phyloP scores from a whole-genome alignment of 2,113 vertebrate genomes.

The Lathamus discolor region DNA sequence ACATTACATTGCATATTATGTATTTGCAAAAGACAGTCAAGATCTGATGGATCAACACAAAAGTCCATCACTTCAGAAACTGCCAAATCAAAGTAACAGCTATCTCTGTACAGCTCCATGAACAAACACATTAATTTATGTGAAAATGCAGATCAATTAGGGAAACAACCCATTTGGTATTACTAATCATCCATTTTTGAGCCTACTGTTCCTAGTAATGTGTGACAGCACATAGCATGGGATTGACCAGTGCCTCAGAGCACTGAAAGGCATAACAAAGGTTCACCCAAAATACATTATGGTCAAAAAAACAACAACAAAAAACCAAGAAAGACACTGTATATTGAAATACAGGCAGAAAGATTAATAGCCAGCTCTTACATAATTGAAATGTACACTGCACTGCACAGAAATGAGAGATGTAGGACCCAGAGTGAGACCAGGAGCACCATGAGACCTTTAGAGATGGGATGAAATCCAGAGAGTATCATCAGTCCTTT shows the following conservation, averaged over 20 bases:
- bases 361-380: background rate
- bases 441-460: background rate
- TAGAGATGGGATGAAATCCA: background rate
- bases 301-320: background rate
- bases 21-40: background rate
- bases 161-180: background rate
- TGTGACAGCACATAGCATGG: background rate
- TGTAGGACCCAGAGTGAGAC: background rate
- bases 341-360: background rate
- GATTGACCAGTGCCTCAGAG: background rate
- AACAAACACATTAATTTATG: background rate
- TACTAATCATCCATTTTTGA: background rate
- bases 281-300: fast-evolving
- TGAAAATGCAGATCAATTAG: background rate
- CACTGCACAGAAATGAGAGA: background rate
- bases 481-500: fast-evolving
- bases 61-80: background rate
- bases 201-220: background rate
- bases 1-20: too few species aligned
- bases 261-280: background rate
- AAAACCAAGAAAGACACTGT: too few species aligned
- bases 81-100: background rate
- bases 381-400: background rate
- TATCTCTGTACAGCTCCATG: background rate
- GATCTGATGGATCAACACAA: background rate